phyloP scores from a whole-genome alignment of 1,140 invertebrate species.

The Drosophila miranda region DNA sequence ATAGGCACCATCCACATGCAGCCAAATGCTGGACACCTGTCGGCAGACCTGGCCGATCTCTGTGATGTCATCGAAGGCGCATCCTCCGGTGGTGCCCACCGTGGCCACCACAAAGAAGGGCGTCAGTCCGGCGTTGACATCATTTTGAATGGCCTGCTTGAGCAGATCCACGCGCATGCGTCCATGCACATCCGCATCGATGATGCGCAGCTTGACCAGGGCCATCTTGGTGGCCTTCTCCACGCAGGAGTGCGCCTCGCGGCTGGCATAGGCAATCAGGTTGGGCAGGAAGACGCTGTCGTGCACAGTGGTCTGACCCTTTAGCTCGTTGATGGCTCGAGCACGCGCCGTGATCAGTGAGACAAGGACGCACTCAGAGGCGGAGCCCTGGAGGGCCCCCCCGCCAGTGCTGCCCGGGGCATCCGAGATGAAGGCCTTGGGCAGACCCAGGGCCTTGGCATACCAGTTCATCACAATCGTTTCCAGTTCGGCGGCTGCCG shows the following conservation, averaged over 20 bases:
- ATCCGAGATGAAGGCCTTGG: conserved; percentile 84
- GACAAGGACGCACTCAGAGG: conserved; percentile 94
- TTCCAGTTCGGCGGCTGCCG: conserved; percentile 93
- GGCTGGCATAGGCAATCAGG: conserved; percentile 91
- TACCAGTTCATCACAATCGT: conserved; percentile 89
- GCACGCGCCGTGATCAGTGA: conserved; percentile 91
- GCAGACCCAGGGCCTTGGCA: conserved; percentile 85
- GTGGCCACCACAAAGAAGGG: conserved; percentile 94
- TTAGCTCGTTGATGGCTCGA: conserved; percentile 88
- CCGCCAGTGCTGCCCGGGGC: conserved; percentile 86
- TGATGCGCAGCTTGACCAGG: conserved; percentile 92
- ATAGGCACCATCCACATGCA: conserved; percentile 92
- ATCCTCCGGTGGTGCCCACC: conserved; percentile 91
- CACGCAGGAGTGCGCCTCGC: conserved; percentile 95
- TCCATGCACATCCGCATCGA: conserved; percentile 93
- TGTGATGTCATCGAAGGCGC: conserved; percentile 91
- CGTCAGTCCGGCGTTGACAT: conserved; percentile 89
- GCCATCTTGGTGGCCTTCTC: conserved; percentile 97
- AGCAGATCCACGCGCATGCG: conserved; percentile 90
- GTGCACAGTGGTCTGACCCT: conserved; percentile 81
- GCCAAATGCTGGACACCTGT: conserved; percentile 86
- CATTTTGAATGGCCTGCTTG: conserved; percentile 88
- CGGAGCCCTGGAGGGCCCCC: conserved; percentile 91
- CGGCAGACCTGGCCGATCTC: conserved; percentile 92
- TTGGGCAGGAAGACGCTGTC: conserved; percentile 91